A percentile compares a stretch with the other conserved stretches of the same genome.
Evolutionary conservation across 2,797 vertebrate genomes (phyloP).

Genomic region (Myioborus miniatus): DNA sequence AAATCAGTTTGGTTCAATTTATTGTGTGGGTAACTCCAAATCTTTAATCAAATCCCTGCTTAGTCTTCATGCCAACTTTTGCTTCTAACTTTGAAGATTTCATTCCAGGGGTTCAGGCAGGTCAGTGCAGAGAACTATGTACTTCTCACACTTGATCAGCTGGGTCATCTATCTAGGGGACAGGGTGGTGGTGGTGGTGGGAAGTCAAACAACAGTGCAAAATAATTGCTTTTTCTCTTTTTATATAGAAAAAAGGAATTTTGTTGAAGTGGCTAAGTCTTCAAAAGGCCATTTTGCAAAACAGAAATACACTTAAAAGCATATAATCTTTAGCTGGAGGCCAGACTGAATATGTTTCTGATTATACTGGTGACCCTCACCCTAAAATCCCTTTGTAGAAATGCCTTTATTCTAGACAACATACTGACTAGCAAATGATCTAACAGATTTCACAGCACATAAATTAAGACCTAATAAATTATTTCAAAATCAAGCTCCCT

Average conservation of each 20-base stretch:
- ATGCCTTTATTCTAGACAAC: constrained; percentile 79
- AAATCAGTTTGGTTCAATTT: constrained; percentile 17
- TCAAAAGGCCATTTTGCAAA: constrained; percentile 75
- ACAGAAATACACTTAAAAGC: constrained; percentile 78
- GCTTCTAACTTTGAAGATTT: constrained; percentile 54
- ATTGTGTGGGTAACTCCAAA: constrained; percentile 29
- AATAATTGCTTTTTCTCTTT: constrained; percentile 74
- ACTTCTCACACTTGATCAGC: constrained; percentile 64
- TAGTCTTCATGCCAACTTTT: constrained; percentile 40
- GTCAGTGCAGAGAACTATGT: not conserved
- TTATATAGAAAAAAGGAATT: constrained; percentile 67
- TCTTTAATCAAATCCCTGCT: constrained; percentile 48
- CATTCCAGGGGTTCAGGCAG: constrained; percentile 30
- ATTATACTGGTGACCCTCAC: constrained; percentile 82
- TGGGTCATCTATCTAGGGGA: constrained; percentile 49
- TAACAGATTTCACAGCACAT: constrained; percentile 86
- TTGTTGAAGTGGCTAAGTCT: constrained; percentile 68
- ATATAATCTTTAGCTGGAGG: constrained; percentile 75
- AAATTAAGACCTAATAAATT: constrained; percentile 82
- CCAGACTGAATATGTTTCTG: constrained; percentile 80
- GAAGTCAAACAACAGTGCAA: constrained; percentile 65
- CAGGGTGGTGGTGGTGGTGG: not conserved
- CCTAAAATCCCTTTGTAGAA: constrained; percentile 82
- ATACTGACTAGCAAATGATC: constrained; percentile 82
- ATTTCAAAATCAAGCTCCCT: constrained; percentile 74